Conservation (phyloP, 2,113 vertebrate genomes). For the Abramis brama region DNA sequence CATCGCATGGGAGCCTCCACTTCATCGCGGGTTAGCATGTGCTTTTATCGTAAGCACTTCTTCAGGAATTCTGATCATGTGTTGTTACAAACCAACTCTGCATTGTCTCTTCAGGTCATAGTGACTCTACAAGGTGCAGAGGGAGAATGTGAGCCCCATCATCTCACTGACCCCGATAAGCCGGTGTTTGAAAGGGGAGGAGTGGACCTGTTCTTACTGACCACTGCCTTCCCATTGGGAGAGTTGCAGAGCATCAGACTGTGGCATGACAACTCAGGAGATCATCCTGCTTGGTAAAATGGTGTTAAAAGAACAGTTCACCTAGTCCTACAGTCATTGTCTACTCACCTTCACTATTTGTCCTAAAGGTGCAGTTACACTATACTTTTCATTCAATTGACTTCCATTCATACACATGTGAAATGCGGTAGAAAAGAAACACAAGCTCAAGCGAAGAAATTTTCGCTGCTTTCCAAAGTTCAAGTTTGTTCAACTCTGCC, state of each 20-base stretch:
- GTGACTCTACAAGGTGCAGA: slow-evolving; percentile 85
- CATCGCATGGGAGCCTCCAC: slow-evolving; percentile 87
- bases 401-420: too few relatives aligned
- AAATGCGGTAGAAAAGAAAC: too few relatives aligned
- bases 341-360: too few relatives aligned
- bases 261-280: slow-evolving; percentile 95
- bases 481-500: too few relatives aligned
- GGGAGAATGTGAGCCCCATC: slow-evolving; percentile 92
- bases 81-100: not conserved
- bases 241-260: slow-evolving; percentile 86
- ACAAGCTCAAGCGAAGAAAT: too few relatives aligned
- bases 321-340: not conserved
- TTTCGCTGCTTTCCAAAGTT: too few relatives aligned
- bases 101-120: slow-evolving; percentile 78
- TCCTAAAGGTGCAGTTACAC: too few relatives aligned
- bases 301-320: not conserved
- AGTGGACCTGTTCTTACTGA: slow-evolving; percentile 87
- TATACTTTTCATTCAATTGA: too few relatives aligned
- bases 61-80: not conserved
- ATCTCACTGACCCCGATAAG: slow-evolving; percentile 80
- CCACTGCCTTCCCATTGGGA: slow-evolving; percentile 90
- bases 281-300: slow-evolving; percentile 84
- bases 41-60: not conserved
- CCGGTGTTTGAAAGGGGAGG: slow-evolving; percentile 88
- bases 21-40: slow-evolving; percentile 83